A percentile compares a stretch with the other conserved stretches of the same genome.
Conservation (phyloP, 2,888 invertebrate species). For the Callinectes sapidus region DNA sequence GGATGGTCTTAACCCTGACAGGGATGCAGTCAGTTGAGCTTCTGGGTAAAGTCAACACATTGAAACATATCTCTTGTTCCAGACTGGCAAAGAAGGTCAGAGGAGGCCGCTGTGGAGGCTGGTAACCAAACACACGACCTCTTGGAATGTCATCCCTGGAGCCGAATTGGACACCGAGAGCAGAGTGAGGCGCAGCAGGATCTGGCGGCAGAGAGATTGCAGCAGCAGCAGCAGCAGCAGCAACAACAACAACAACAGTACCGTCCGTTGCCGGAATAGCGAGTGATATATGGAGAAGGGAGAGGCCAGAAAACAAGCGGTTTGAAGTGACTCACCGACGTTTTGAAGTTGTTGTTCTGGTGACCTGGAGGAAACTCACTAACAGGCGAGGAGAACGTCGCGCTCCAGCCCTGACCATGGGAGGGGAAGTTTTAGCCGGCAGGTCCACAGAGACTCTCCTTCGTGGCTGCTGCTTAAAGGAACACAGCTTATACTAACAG, state of each 20-base stretch:
- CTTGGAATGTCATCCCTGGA: background rate
- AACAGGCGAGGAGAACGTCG: background rate
- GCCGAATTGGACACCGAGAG: background rate
- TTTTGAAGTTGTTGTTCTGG: background rate
- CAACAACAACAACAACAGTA: background rate
- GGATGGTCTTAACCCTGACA: background rate
- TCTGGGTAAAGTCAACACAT: background rate
- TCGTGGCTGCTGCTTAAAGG: background rate
- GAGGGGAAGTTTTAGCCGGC: background rate
- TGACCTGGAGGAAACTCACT: background rate
- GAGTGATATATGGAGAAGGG: background rate
- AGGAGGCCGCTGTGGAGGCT: background rate
- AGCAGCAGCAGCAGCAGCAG: background rate
- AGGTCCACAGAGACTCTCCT: background rate
- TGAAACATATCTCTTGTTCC: constrained; percentile 5
- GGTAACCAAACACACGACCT: constrained; percentile 18
- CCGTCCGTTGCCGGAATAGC: background rate
- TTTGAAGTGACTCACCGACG: background rate
- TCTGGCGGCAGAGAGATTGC: background rate
- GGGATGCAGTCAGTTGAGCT: background rate
- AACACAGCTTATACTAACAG: background rate
- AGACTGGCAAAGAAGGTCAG: background rate
- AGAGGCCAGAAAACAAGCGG: background rate
- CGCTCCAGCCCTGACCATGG: background rate
- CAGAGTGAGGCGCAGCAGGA: background rate